Evolutionary conservation across 2,888 invertebrate genomes (phyloP), one percentile per base, ranked within the genome.

Genomic region (Xestia rhomboidea): DNA sequence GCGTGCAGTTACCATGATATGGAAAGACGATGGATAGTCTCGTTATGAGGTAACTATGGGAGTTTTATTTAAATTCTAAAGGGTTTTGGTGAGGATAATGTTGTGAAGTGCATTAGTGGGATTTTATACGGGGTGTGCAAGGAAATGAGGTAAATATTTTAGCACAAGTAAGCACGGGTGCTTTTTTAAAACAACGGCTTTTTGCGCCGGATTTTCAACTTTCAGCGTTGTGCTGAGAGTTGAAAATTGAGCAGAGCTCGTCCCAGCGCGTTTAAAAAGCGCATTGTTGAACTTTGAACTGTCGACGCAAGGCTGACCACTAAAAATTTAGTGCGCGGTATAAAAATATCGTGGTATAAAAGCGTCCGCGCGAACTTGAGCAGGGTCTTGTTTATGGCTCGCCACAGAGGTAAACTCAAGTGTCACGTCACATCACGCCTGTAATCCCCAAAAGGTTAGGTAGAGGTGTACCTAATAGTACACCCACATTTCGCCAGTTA

Each of bases 51-150:
- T 67, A 57, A 64, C 21, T 73, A 60, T 60, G 38, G 24, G 69
- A 30, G 67, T 67, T 73, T 70, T 64, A 80, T 84, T 80, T 27
- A 73, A 76, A 80, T 84, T 75, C 1, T 49, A 51, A 27, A 34
- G 54, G 62, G 38, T 62, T 60, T 49, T 15, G n/a, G 21, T 51
- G 8, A 27, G 46, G 30, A 62, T 69, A 60, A 60, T 46, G 49
- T n/a, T 24, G 73, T 64, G 13, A 5, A 57, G 30, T 72, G 68
- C 11, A 30, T 66, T 76, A 10, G 46, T 46, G 60, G 64, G 15
- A 73, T 79, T 68, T n/a, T 18, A 49, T 49, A 3, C 24, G 18
- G 10, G 18, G 49, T 21, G 41, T 46, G 38, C 15, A 46, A 18
- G 46, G n/a, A 34, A 60, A 27, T 27, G 2, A 27, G 34, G 21